Base-by-base conservation (phyloP, 2,113 vertebrate genomes). In the Beaufortia kweichowensis region DNA sequence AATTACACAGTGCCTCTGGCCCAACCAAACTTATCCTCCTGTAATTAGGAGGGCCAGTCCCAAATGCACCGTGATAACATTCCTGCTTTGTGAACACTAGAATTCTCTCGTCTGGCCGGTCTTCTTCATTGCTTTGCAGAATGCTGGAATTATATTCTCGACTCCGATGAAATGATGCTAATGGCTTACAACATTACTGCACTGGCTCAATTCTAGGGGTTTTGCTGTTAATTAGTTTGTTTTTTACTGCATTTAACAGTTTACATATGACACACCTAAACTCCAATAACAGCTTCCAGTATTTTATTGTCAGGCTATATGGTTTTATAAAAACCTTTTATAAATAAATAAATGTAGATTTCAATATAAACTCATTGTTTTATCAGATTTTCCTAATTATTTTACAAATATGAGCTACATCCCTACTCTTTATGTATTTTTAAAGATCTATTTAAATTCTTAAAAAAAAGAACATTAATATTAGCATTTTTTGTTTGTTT, bases 11-110 rank as follows among this genome's bases (percentile, higher is more conserved):
- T 56, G 67, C 77, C 72, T 80, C 75, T 78, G 75, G 81, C 71
- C 81, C 79, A 70, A 78, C 59, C 70, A 81, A 66, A 77, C 69
- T 29, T 78, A 64, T 23, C 50, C 82, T 81, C 76, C 68, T 84
- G 73, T 82, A 85, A 84, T 84, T 85, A 82, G 69, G 74, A 81
- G 81, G 78, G 76, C 82, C 78, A 81, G 80, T 81, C 80, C 75
- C 78, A 78, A 85, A 85, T 85, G 76, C 60, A 62, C 68, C 48
- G 72, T 78, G 76, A 82, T 81, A 84, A 84, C 82, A 85, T 78
- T 84, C 77, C 75, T 80, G 46, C 66, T 31, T 62, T 53, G 35
- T 70, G 68, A 75, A 68, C 59, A 56, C 59, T 67, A 73, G 63
- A 63, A 72, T 67, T 78, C 46, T 50, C 43, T 35, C 15, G 23